These are phyloP conservation scores for Charanyca ferruginea DNA, from an alignment of 2,888 invertebrate genomes.

Conservation along the genomic window DNA sequence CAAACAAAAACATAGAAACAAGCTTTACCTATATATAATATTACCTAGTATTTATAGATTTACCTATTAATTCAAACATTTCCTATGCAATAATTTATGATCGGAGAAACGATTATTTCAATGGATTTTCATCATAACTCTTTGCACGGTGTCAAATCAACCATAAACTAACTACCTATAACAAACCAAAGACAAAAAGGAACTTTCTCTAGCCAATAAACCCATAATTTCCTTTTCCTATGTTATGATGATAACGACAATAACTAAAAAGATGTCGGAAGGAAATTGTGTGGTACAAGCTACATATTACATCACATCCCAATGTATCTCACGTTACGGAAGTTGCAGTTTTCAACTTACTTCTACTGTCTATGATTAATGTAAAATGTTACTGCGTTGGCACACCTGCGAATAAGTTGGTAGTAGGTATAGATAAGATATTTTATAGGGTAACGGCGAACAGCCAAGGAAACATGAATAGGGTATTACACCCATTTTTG, in stretches of 20 bases:
- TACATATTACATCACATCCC: constrained; percentile 23
- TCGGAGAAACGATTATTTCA: no score
- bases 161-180: constrained; percentile 21
- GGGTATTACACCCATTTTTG: no score
- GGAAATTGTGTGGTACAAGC: constrained; percentile 24
- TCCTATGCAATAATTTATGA: no score
- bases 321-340: constrained; percentile 27
- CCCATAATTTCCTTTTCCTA: constrained; percentile 12
- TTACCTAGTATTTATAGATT: no score
- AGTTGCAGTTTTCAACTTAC: constrained; percentile 31
- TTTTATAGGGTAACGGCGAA: no score
- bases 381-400: constrained; percentile 7
- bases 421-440: background rate
- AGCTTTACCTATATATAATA: no score
- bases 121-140: constrained; percentile 14
- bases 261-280: constrained; percentile 38
- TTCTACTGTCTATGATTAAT: constrained; percentile 33
- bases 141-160: constrained; percentile 28
- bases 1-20: no score
- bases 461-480: no score
- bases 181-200: constrained; percentile 20
- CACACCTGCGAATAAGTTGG: background rate
- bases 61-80: no score
- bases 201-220: constrained; percentile 23
- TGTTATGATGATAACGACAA: constrained; percentile 18